Base-by-base conservation (phyloP, 2,797 vertebrate species). In the Chromis chromis region DNA sequence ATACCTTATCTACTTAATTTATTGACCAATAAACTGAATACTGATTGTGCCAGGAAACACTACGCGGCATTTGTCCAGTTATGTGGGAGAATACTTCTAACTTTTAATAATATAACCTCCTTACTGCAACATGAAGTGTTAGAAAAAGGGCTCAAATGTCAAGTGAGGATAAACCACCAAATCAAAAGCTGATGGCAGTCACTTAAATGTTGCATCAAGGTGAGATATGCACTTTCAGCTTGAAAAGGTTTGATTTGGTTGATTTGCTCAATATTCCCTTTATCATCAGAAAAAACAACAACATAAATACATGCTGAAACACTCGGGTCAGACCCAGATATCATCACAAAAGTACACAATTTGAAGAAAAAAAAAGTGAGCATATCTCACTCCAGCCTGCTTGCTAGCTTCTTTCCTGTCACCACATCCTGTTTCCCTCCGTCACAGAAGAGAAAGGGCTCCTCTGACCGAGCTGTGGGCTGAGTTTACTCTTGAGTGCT, bases 221-320 rank as follows among this genome's bases (percentile, higher is more conserved):
- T 52, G 50, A 77, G 82, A 73, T 40, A 42, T 22, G 8, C 42
- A 61, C 22, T 55, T 76, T n/a, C 2, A 44, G 22, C 59, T 69
- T 46, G n/a, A 75, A 55, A 14, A 58, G 70, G 74, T 77, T 81
- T 60, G 50, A 85, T 88, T 90, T 89, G 89, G 89, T 81, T 85
- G 78, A 48, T 83, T 91, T 77, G 65, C 70, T 84, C 82, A 57
- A 67, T 68, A 70, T 93, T 94, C 93, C 91, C 88, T 93, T 95
- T 93, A 76, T 87, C 68, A 48, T 83, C 24, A 28, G 65, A 78
- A 72, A 71, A 53, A 21, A 31, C 62, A 44, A 75, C 16, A 59
- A 84, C 54, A 91, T 79, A 81, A 90, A 88, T 83, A 92, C 70
- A 83, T 76, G 69, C 82, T 82, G 68, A 56, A 63, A 71, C 54